Base-by-base conservation (phyloP, 1,140 invertebrate genomes). In the Aphelenchoides avenae region DNA sequence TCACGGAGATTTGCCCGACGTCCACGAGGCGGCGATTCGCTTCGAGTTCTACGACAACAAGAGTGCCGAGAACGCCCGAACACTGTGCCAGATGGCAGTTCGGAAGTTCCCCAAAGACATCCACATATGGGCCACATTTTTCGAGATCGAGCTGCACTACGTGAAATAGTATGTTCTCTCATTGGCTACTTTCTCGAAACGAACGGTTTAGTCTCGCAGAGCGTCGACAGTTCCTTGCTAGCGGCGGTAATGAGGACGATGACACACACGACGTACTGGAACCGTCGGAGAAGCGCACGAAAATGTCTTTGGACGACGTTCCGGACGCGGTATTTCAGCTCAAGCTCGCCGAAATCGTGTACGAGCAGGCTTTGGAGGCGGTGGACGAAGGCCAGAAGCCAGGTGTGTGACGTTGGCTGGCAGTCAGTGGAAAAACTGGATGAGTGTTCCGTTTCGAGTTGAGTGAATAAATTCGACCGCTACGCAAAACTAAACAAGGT, bases 51-150 rank as follows among this genome's bases (percentile, higher is more conserved):
- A 52, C 18, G 20, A 30, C 4, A 69, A 69, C 40, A 51, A 46
- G 31, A 71, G 64, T 40, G 34, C 39, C 3, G 68, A 71, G 26
- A 69, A 69, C 40, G 52, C 68, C 3, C 34, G 67, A 26, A 36
- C 60, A 6, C 53, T 65, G 9, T 57, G 71, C 13, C 67, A 72
- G 31, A 22, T 52, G 2, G 68, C 64, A 5, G 15, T 69, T 13
- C 33, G 67, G 41, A 52, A 51, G 13, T 68, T 57, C 42, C 64
- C 68, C 0, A 20, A 51, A 20, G 50, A 71, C 27, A 31, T 56
- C 34, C 15, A 29, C n/a, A 27, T 69, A 24, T 71, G 60, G 47
- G 47, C 47, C 26, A 41, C 58, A 13, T 37, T 69, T n/a, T 70
- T 68, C 29, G n/a, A 61, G 7, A 61, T 66, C 5, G 66, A 69